Evolutionary conservation across 2,797 vertebrate genomes (phyloP), one percentile per base, ranked within the genome.

Genomic region (Lagorchestes hirsutus): DNA sequence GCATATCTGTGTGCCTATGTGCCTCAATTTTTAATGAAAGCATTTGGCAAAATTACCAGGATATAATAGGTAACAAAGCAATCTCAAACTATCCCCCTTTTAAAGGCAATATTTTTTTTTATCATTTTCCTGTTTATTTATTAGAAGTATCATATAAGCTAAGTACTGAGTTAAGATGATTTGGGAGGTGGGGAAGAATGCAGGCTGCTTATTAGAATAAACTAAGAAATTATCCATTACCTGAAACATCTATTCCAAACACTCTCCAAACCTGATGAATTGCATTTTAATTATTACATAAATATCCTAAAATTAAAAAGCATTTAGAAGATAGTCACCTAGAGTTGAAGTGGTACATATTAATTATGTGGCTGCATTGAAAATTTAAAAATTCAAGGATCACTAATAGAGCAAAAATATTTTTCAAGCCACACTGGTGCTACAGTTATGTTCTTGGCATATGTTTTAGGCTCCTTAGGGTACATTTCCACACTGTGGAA

Each of bases 231-330:
- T 28, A 93, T 91, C 31, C 87, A 50, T 52, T 96, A 98, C 96
- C 92, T 96, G 96, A 98, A 97, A 96, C 74, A 96, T 94, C 57
- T 95, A 97, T 90, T 92, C 40, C 92, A 97, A 97, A 96, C 57
- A 97, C 92, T 94, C 57, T 97, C 96, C 96, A 97, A 97, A 96
- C 9, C 52, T 59, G 31, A 62, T 91, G 97, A 97, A 98, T 97
- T 96, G 90, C 94, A 97, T 93, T 97, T 98, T 97, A 97, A 98
- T 98, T 97, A 97, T 97, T 96, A 96, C 94, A 91, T 97, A 97
- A 98, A 98, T 96, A 95, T 92, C 91, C 54, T 95, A 52, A 97
- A 97, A 98, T 98, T 97, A 98, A 98, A 97, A 92, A 97, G 90
- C 93, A 95, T 96, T 97, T 97, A 92, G 93, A 96, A 98, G 96